Evolutionary conservation across 1,140 invertebrate species (phyloP).

Genomic region (Nixonia krombeini): DNA sequence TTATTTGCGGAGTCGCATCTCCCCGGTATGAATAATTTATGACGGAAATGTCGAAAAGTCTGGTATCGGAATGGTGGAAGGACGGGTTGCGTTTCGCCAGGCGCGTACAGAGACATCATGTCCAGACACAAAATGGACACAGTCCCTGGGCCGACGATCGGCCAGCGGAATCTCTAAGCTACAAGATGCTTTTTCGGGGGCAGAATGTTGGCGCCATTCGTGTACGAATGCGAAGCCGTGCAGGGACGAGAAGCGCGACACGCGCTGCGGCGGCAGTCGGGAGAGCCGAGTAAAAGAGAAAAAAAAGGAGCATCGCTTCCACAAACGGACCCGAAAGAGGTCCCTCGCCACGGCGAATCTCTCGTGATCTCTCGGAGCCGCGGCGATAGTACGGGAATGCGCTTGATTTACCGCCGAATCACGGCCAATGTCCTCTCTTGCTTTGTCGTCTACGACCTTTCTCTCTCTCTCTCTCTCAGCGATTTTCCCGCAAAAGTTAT

Average conservation of each 20-base stretch:
- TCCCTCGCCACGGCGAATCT: conserved; percentile 30
- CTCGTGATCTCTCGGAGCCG: conserved; percentile 26
- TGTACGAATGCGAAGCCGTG: conserved; percentile 32
- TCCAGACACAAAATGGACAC: conserved; percentile 18
- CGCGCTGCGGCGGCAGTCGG: too few species aligned
- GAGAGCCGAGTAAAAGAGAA: too few species aligned
- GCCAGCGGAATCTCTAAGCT: conserved; percentile 50
- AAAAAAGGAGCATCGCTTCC: conserved; percentile 4
- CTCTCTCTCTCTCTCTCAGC: too few species aligned
- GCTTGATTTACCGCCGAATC: not conserved
- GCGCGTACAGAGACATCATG: conserved; percentile 34
- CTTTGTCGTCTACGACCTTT: too few species aligned
- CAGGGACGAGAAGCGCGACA: conserved; percentile 32
- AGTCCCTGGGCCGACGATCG: conserved; percentile 20
- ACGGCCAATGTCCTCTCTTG: conserved; percentile 21
- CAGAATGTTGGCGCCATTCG: conserved; percentile 62
- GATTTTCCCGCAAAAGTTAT: too few species aligned
- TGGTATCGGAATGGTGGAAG: too few species aligned
- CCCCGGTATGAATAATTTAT: too few species aligned
- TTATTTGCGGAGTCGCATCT: too few species aligned
- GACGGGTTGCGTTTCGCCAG: too few species aligned
- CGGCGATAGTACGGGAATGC: conserved; percentile 30
- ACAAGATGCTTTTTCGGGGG: conserved; percentile 57
- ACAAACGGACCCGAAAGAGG: conserved; percentile 27
- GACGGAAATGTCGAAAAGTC: too few species aligned